Conservation (phyloP, 2,888 invertebrate genomes). For the Dione vanillae region DNA sequence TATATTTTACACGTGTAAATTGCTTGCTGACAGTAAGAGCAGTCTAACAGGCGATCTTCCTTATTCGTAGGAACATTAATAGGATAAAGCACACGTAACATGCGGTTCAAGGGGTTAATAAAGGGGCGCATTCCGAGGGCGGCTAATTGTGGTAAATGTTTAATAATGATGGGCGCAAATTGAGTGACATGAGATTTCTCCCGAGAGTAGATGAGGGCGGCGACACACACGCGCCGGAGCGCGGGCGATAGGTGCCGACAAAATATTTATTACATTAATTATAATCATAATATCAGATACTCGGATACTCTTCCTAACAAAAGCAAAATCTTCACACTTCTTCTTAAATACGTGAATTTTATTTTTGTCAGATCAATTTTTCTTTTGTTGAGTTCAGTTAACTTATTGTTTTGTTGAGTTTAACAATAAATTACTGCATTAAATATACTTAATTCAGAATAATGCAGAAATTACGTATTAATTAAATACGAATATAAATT, state of each 20-base stretch:
- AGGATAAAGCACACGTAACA: conserved; percentile 8
- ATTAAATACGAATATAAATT: too few species aligned
- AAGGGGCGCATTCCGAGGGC: conserved; percentile 12
- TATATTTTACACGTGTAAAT: too few species aligned
- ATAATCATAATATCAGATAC: neutral
- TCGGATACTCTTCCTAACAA: neutral
- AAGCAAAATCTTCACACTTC: too few species aligned
- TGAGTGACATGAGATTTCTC: conserved; percentile 24
- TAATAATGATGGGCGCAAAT: conserved; percentile 20
- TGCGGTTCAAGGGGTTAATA: conserved; percentile 10
- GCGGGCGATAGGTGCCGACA: neutral
- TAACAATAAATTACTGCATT: too few species aligned
- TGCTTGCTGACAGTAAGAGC: too few species aligned
- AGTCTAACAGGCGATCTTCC: neutral
- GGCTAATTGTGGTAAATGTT: conserved; percentile 14
- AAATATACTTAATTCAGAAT: too few species aligned
- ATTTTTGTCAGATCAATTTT: too few species aligned
- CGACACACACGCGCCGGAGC: neutral
- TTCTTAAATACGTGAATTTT: too few species aligned
- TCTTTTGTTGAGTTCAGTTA: too few species aligned
- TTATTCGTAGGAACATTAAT: conserved; percentile 3
- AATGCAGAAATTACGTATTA: too few species aligned
- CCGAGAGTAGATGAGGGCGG: neutral
- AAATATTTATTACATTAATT: conserved; percentile 6
- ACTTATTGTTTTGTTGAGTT: too few species aligned